These are phyloP conservation scores for Lordiphosa collinella DNA, from an alignment of 1,140 invertebrate species.

Conservation along the genomic window DNA sequence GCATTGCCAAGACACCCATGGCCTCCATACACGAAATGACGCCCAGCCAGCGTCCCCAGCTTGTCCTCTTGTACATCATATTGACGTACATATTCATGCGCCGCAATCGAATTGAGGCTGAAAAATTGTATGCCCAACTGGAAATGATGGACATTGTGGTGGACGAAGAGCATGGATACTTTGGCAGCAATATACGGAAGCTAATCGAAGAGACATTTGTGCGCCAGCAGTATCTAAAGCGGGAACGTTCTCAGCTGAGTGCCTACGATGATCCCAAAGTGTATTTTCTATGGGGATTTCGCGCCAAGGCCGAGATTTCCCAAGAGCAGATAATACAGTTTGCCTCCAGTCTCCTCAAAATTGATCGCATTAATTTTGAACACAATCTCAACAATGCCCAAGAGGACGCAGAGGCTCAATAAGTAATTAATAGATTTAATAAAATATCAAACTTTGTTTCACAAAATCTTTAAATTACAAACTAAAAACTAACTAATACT, in stretches of 20 bases:
- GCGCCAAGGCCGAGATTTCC: constrained; percentile 43
- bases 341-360: constrained; percentile 36
- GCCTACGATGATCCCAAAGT: constrained; percentile 43
- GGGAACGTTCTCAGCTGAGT: constrained; percentile 46
- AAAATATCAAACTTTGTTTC: constrained; percentile 8
- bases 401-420: neutral
- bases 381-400: constrained; percentile 36
- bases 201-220: constrained; percentile 68
- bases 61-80: constrained; percentile 48
- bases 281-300: constrained; percentile 40
- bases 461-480: neutral
- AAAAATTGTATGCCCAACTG: constrained; percentile 46
- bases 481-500: constrained; percentile 30
- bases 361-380: constrained; percentile 20
- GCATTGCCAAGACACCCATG: constrained; percentile 34
- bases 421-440: neutral
- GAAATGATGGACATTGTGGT: constrained; percentile 34
- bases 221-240: constrained; percentile 62
- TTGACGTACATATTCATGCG: constrained; percentile 62
- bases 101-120: constrained; percentile 36
- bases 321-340: constrained; percentile 36
- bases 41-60: constrained; percentile 27
- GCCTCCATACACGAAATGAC: constrained; percentile 47
- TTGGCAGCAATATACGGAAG: constrained; percentile 47
- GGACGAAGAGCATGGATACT: constrained; percentile 56